Percentiles rank a stretch among this genome's conserved stretches.
These are phyloP conservation scores for Pseudomugil tenellus DNA, from an alignment of 2,797 vertebrate species.

Conservation along the genomic window DNA sequence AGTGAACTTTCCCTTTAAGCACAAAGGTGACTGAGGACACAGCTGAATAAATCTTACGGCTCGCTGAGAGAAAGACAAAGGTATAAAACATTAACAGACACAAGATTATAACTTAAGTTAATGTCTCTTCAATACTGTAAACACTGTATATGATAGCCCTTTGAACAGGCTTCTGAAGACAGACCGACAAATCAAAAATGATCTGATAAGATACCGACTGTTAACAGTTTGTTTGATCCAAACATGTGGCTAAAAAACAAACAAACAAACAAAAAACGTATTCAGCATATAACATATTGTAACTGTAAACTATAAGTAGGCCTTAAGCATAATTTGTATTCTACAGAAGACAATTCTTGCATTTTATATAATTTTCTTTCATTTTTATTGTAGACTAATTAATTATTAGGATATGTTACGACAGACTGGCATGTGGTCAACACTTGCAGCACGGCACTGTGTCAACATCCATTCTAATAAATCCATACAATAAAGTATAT, in stretches of 20 bases:
- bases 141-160: conserved; percentile 60
- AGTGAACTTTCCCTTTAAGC: conserved; percentile 57
- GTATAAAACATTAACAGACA: conserved; percentile 76
- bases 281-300: too few species aligned
- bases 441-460: conserved; percentile 25
- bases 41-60: conserved; percentile 46
- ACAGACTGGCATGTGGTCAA: conserved; percentile 31
- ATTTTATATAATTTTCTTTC: not conserved
- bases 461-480: conserved; percentile 47
- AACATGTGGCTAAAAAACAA: too few species aligned
- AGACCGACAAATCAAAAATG: conserved; percentile 43
- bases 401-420: conserved; percentile 16
- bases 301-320: too few species aligned
- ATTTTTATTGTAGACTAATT: conserved; percentile 16
- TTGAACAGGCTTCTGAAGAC: conserved; percentile 69
- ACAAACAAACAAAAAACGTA: too few species aligned
- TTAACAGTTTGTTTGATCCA: conserved; percentile 23
- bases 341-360: not conserved
- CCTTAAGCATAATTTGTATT: not conserved
- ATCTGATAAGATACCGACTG: conserved; percentile 72
- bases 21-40: conserved; percentile 61
- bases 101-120: conserved; percentile 58
- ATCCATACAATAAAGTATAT: conserved; percentile 31
- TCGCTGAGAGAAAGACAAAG: conserved; percentile 48
- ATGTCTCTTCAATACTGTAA: conserved; percentile 53